Evolutionary conservation across 1,140 invertebrate species (phyloP), one percentile per base, ranked within the genome.

Genomic region (Drosophila seguyi): DNA sequence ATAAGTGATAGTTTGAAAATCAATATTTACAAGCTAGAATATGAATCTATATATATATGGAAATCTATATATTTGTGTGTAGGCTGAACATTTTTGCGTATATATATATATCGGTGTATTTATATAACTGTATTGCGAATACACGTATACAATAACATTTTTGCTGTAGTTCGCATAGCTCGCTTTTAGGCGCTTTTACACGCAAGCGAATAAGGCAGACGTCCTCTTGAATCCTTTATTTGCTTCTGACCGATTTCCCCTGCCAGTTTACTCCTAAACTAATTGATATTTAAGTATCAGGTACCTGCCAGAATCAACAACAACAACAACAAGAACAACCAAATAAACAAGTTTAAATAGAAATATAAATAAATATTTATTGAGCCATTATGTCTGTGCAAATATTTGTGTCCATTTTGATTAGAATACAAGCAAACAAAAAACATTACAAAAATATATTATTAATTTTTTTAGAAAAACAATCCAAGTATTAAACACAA

Each of bases 161-260:
- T 80, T 87, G 85, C 77, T 41, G 77, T 81, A 84, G 84, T 67
- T 74, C 53, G 53, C 71, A 71, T 87, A 80, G 83, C 83, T 90
- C 85, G 85, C 85, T 90, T 90, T 81, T 90, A 90, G 85, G 85
- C 85, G 85, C 85, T 90, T 88, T 90, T 88, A 90, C 85, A 88
- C 84, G 84, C 84, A 88, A 76, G 77, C 74, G 81, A 90, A 58
- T 52, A 48, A 27, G 76, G 60, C 59, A 45, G 38, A 65, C 45
- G 34, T 62, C 44, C 20, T 72, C 66, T 72, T n/a, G 44, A 38
- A 56, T 75, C 56, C 55, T 55, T 72, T 53, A 65, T 87, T 87
- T 82, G 79, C 79, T 75, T 68, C 62, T 60, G 48, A 59, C 74
- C 63, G 59, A 50, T 57, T 34, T 34, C 48, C 55, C 81, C 59